Percentiles rank a stretch among this genome's conserved stretches.
Evolutionary conservation across 2,888 invertebrate genomes (phyloP).

Genomic region (Brachylomia viminalis): DNA sequence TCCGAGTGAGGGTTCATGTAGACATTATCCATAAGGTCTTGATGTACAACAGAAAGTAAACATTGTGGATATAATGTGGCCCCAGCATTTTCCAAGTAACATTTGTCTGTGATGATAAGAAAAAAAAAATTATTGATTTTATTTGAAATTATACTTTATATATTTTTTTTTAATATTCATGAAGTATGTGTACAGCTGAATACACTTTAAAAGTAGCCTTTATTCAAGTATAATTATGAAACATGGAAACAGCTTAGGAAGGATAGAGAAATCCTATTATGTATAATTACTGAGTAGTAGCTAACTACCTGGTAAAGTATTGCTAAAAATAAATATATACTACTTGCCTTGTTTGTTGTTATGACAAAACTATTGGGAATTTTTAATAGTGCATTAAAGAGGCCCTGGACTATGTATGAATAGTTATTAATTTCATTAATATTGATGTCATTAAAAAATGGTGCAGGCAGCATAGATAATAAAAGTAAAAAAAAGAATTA

Average conservation of each 20-base stretch:
- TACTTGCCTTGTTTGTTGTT: neutral
- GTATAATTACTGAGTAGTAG: slow-evolving; percentile 11
- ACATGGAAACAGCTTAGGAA: slow-evolving; percentile 28
- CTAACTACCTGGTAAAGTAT: neutral
- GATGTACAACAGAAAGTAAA: slow-evolving; percentile 92
- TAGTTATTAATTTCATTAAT: neutral
- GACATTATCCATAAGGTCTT: slow-evolving; percentile 93
- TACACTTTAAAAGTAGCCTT: neutral
- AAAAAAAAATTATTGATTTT: slow-evolving; percentile 8
- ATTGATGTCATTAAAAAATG: neutral
- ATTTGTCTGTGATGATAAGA: slow-evolving; percentile 89
- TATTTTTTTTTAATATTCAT: neutral
- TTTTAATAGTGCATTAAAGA: neutral
- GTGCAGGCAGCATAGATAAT: neutral
- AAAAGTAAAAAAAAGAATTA: too few species aligned
- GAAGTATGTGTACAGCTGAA: slow-evolving; percentile 35
- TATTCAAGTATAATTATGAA: slow-evolving; percentile 5
- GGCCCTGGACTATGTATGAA: neutral
- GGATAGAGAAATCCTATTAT: slow-evolving; percentile 55
- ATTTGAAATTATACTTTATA: neutral
- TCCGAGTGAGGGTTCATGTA: slow-evolving; percentile 98
- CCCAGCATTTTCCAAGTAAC: slow-evolving; percentile 97
- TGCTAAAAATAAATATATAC: slow-evolving; percentile 4
- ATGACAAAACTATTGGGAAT: neutral
- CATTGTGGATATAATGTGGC: slow-evolving; percentile 95